A percentile compares a stretch with the other conserved stretches of the same genome.
phyloP scores from a whole-genome alignment of 2,113 vertebrate species.

The Xyrauchen texanus region DNA sequence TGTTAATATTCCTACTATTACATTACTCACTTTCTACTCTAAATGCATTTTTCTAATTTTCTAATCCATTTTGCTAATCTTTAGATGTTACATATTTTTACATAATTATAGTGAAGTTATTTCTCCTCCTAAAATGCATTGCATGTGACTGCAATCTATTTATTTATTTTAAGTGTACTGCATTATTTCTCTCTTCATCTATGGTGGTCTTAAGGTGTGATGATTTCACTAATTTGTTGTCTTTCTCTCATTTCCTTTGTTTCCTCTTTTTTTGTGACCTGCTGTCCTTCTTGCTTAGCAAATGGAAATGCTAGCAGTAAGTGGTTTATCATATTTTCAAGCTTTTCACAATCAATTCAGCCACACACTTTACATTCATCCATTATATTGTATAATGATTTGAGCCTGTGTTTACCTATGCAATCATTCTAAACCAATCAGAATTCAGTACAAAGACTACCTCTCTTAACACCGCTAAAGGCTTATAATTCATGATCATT shows the following conservation, averaged over 20 bases:
- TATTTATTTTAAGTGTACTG: slow-evolving; percentile 10
- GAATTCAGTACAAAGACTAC: slow-evolving; percentile 16
- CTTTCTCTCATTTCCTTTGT: slow-evolving; percentile 78
- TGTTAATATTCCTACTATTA: too few species aligned
- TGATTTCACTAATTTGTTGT: slow-evolving; percentile 92
- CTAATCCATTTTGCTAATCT: too few species aligned
- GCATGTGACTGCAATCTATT: slow-evolving; percentile 14
- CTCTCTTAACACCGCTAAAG: slow-evolving; percentile 50
- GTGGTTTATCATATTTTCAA: slow-evolving; percentile 91
- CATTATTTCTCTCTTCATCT: slow-evolving; percentile 46
- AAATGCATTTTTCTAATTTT: too few species aligned
- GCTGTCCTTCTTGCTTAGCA: slow-evolving; percentile 98
- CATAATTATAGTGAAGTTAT: background rate
- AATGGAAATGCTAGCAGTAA: slow-evolving; percentile 99
- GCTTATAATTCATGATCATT: slow-evolving; percentile 4
- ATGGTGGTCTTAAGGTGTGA: slow-evolving; percentile 75
- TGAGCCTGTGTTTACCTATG: slow-evolving; percentile 54
- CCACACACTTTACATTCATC: slow-evolving; percentile 71
- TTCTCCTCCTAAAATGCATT: slow-evolving; percentile 14
- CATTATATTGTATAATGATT: slow-evolving; percentile 38
- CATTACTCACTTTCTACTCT: too few species aligned
- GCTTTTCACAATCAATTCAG: slow-evolving; percentile 70
- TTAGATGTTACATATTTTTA: too few species aligned
- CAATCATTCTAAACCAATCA: slow-evolving; percentile 45
- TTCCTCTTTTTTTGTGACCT: slow-evolving; percentile 81